Base-by-base conservation (phyloP, 2,797 vertebrate species). In the Eremophila alpestris region DNA sequence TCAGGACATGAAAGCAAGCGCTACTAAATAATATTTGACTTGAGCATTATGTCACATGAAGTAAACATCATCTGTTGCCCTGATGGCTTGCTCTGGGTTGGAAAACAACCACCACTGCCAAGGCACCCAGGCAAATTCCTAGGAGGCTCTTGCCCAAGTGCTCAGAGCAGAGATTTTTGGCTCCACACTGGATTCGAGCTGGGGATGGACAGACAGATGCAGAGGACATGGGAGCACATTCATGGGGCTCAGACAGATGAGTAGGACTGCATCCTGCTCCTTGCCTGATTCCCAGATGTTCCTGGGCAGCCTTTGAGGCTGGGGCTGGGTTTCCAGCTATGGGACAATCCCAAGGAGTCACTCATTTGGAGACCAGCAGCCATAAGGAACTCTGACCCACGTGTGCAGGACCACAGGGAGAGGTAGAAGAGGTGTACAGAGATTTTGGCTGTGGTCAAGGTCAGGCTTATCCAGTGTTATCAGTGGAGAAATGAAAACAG, bases 11-110 rank as follows among this genome's bases (percentile, higher is more conserved):
- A 98, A 97, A 98, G 97, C 86, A 92, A 98, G 91, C 32, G 16
- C 94, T 95, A 83, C 91, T 93, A 97, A 97, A 96, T 96, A 96
- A 94, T 97, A 97, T 97, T 94, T 96, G 92, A 97, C 94, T 97
- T 94, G 86, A 97, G 85, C 85, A 94, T 95, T 96, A 95, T 97
- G 95, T 96, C 97, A 97, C 96, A 96, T 96, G 96, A 96, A 97
- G 96, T 97, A 97, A 97, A 96, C 96, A 97, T 97, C 97, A 97
- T 98, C 96, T 98, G 97, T 89, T 89, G 89, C 83, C 96, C 97
- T 97, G 95, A 97, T 97, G 96, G 96, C 69, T 95, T 80, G 52
- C 89, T 96, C 67, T 0, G 68, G 56, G 85, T 96, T 97, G 92
- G 88, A 97, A 97, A 94, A 94, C 93, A 95, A 93, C 82, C 12